Conservation (phyloP, 2,113 vertebrate species). For the Pyrgilauda ruficollis region DNA sequence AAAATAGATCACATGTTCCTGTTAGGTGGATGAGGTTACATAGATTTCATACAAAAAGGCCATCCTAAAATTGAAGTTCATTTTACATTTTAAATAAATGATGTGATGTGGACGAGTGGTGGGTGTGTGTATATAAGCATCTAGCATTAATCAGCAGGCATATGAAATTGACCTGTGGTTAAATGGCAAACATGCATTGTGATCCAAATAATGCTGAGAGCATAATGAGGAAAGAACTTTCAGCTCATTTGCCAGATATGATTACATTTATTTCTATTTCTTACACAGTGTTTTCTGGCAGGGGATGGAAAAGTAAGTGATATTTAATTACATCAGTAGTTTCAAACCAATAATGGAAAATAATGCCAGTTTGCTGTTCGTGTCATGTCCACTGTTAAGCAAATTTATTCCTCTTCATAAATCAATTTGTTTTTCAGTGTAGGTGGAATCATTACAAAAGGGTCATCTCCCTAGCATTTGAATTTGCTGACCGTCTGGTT, state of each 20-base stretch:
- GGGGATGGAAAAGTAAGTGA: background rate
- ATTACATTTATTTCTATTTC: background rate
- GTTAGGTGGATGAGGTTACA: background rate
- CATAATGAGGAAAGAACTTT: background rate
- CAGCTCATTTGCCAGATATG: background rate
- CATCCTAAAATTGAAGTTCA: background rate
- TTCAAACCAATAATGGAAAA: background rate
- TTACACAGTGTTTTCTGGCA: background rate
- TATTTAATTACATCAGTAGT: slow-evolving; percentile 12
- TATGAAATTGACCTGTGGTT: background rate
- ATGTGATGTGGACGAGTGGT: accelerated
- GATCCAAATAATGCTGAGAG: background rate
- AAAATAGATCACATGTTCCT: background rate
- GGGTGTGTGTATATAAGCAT: background rate
- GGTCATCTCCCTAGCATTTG: background rate
- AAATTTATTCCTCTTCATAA: slow-evolving; percentile 9
- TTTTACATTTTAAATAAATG: background rate
- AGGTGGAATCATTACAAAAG: background rate
- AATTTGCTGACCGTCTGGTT: background rate
- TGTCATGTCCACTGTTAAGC: background rate
- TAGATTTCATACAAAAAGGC: background rate
- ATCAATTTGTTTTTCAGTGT: background rate
- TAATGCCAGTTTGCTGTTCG: background rate
- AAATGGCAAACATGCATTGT: background rate
- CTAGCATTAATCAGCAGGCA: background rate